phyloP scores from a whole-genome alignment of 2,797 vertebrate species.

The Hydrolagus colliei region DNA sequence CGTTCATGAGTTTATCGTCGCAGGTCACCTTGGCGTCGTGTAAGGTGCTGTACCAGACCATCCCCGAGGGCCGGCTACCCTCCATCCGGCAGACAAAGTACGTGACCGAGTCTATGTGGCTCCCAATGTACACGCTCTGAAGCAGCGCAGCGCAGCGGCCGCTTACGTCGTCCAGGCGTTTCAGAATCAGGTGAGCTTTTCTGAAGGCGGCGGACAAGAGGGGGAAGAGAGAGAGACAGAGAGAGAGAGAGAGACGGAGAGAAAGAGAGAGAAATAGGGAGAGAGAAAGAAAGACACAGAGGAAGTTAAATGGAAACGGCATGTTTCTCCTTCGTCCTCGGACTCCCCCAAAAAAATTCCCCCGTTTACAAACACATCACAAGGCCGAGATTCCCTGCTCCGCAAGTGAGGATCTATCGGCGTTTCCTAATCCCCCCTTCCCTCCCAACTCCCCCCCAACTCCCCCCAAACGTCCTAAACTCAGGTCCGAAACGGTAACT shows the following conservation, averaged over 20 bases:
- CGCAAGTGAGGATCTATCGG: no score
- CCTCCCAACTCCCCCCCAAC: no score
- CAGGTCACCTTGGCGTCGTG: conserved; percentile 82
- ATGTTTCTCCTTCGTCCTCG: neutral
- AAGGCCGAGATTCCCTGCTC: no score
- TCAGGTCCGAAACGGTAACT: no score
- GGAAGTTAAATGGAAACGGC: neutral
- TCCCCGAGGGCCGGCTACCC: conserved; percentile 63
- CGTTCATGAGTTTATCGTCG: conserved; percentile 86
- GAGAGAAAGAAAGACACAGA: no score
- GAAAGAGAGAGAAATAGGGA: no score
- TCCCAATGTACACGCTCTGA: conserved; percentile 87
- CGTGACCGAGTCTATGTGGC: conserved; percentile 84
- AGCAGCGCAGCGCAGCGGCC: conserved; percentile 76
- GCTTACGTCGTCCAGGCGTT: conserved; percentile 78
- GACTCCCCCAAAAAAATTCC: neutral
- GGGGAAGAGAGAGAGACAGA: neutral
- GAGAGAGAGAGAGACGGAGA: neutral
- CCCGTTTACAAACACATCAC: no score
- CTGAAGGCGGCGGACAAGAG: conserved; percentile 46
- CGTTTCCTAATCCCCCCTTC: no score
- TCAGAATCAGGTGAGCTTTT: conserved; percentile 88
- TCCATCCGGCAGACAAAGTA: conserved; percentile 83
- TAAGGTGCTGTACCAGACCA: conserved; percentile 76
- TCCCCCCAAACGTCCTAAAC: no score